These are phyloP conservation scores for Chitala chitala DNA, from an alignment of 2,113 vertebrate species.

Conservation along the genomic window DNA sequence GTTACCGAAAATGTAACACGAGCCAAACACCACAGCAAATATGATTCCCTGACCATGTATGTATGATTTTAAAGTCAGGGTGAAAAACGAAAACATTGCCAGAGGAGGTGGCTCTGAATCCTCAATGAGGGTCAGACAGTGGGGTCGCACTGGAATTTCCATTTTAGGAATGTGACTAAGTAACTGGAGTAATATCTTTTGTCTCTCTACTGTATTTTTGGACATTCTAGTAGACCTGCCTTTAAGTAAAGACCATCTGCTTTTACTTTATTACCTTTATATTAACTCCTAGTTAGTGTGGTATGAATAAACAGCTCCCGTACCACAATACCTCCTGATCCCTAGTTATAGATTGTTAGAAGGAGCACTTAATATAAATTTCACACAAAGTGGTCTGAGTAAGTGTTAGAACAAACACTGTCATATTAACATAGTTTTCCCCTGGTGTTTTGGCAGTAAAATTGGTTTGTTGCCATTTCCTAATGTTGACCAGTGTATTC, in stretches of 20 bases:
- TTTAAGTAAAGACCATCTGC: conserved; percentile 70
- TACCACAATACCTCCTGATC: no score
- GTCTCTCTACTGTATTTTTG: conserved; percentile 69
- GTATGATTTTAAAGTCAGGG: not conserved
- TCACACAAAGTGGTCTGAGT: no score
- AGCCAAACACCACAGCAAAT: not conserved
- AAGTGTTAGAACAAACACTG: no score
- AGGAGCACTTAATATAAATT: no score
- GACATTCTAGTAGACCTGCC: conserved; percentile 66
- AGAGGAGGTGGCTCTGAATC: not conserved
- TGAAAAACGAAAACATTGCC: not conserved
- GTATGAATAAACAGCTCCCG: no score
- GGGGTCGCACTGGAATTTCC: conserved; percentile 72
- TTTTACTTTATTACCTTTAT: conserved; percentile 62
- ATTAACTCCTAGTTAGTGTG: no score
- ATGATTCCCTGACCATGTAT: not conserved
- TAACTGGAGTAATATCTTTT: conserved; percentile 72
- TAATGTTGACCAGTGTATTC: no score
- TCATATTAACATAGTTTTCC: no score
- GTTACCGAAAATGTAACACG: not conserved
- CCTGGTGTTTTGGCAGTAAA: no score
- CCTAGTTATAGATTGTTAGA: no score
- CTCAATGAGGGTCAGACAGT: not conserved
- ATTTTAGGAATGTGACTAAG: conserved; percentile 76
- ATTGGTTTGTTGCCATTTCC: no score